Conservation (phyloP, 2,113 vertebrate genomes). For the Isurus oxyrinchus region DNA sequence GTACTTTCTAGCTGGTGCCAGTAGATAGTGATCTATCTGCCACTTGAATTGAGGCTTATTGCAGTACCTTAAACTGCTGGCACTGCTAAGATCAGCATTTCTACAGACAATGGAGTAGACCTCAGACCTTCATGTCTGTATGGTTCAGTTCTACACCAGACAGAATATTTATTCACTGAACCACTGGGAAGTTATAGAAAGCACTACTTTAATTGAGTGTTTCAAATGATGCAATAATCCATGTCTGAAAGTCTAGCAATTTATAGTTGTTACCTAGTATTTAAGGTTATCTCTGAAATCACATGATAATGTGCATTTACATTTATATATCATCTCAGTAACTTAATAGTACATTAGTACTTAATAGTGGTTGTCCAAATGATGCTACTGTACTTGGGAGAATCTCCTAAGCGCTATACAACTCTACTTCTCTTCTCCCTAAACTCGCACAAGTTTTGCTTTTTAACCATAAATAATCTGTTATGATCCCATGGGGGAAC, state of each 20-base stretch:
- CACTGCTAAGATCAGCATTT: not conserved
- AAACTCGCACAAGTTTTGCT: not conserved
- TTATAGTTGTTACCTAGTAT: not conserved
- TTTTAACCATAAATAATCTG: not conserved
- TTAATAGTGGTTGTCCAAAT: not conserved
- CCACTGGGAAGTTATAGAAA: not conserved
- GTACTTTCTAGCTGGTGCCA: not conserved
- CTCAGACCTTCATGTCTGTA: not conserved
- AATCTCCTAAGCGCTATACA: not conserved
- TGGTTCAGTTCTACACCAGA: not conserved
- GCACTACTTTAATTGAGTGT: not conserved
- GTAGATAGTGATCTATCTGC: not conserved
- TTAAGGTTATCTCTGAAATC: not conserved
- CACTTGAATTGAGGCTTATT: not conserved
- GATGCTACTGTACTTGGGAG: not conserved
- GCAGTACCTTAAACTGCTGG: not conserved
- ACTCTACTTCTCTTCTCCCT: not conserved
- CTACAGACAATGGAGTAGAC: not conserved
- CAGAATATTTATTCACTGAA: not conserved
- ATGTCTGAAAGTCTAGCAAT: not conserved
- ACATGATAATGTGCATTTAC: not conserved
- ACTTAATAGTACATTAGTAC: not conserved
- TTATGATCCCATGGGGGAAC: too few species aligned
- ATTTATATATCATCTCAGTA: not conserved
- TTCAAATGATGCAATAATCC: not conserved